These are phyloP conservation scores for Drosophila baimaii DNA, from an alignment of 1,140 invertebrate species.

Conservation along the genomic window DNA sequence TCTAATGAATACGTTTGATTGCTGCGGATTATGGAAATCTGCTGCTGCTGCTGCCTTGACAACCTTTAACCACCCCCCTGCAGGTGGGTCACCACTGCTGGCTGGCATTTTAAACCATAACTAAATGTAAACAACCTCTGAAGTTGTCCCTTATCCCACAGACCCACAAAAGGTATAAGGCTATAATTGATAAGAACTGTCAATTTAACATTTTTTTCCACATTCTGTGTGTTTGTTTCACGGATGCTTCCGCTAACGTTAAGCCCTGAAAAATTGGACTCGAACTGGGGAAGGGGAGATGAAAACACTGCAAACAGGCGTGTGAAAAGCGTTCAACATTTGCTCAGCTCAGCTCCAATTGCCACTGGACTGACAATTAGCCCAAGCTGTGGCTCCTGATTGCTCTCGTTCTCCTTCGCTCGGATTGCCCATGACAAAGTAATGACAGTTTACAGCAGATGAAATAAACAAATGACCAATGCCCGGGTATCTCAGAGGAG, in stretches of 20 bases:
- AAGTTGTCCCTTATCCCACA: not conserved
- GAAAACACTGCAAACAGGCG: constrained; percentile 45
- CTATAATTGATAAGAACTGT: constrained; percentile 70
- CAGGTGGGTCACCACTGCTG: constrained; percentile 20
- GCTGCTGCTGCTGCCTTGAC: constrained; percentile 29
- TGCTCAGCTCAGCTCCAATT: constrained; percentile 50
- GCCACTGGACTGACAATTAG: constrained; percentile 54
- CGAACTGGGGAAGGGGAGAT: not conserved
- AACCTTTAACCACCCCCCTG: constrained; percentile 10
- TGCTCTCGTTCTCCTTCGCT: constrained; percentile 16
- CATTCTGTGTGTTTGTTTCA: constrained; percentile 4
- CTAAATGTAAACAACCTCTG: constrained; percentile 53
- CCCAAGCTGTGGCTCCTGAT: constrained; percentile 48
- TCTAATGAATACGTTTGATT: constrained; percentile 43
- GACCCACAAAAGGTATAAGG: constrained; percentile 50
- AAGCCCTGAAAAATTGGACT: constrained; percentile 39
- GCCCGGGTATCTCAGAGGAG: constrained; percentile 15
- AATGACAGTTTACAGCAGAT: constrained; percentile 82
- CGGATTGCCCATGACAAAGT: constrained; percentile 77
- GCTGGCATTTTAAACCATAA: constrained; percentile 28
- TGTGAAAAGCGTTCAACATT: constrained; percentile 63
- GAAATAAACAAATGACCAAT: constrained; percentile 78
- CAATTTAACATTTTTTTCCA: constrained; percentile 64
- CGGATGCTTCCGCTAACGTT: constrained; percentile 13
- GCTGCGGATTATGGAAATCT: constrained; percentile 31